Evolutionary conservation across 2,113 vertebrate species (phyloP), one percentile per base, ranked within the genome.

Genomic region (Rhea americana): DNA sequence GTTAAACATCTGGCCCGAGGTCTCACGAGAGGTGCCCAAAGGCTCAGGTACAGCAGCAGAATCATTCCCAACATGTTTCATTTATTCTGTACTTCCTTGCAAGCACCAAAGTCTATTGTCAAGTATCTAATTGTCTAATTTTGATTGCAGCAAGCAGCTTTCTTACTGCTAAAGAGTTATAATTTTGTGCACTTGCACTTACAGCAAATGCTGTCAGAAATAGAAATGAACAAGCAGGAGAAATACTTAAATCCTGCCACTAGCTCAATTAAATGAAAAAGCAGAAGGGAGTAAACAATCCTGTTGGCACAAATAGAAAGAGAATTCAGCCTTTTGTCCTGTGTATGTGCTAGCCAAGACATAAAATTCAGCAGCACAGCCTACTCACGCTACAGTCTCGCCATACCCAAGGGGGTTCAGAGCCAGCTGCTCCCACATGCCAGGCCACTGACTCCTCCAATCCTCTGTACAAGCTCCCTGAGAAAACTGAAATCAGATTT

Each of bases 151-250:
- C 84, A 62, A 92, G 45, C 74, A 84, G 82, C 74, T 62, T 80
- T 85, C 71, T 82, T 50, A 74, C 45, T 70, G 66, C 87, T 76
- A 32, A 76, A 76, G 55, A 85, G 67, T 62, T 87, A 26, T 65
- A 91, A 91, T 85, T 93, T 51, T 76, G 53, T 45, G 14, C 3
- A 2, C 56, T 63, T 19, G 3, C 61, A 73, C 50, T 93, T 70
- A 41, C 48, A 53, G 76, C 53, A 89, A 92, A 89, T 47, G 71
- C 59, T 91, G n/a, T 82, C 84, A 89, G 84, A 85, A 87, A 91
- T n/a, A 5, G 77, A 93, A 93, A 93, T 37, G 10, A 88, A 45
- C 72, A 90, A 78, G 70, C 47, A 6, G 35, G 56, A 87, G 75
- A 89, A 85, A 67, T 15, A 85, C 24, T 92, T 37, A 41, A 39